Conservation (phyloP, 2,888 invertebrate species). For the Agrochola circellaris region DNA sequence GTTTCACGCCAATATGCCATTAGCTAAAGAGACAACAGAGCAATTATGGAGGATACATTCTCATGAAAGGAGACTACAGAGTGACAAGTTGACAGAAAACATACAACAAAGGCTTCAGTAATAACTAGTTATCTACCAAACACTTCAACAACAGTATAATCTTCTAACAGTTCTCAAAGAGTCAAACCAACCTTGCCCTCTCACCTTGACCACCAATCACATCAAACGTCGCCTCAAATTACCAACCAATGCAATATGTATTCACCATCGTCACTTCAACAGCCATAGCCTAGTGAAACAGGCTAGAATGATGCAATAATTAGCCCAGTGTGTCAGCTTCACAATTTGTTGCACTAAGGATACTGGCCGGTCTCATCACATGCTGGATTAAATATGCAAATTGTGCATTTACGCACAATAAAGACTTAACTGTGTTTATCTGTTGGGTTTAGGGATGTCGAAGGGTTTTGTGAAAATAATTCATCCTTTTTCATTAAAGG, state of each 20-base stretch:
- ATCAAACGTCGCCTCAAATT: conserved; percentile 23
- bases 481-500: too few relatives aligned
- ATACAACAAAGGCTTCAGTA: neutral
- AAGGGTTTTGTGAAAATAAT: too few relatives aligned
- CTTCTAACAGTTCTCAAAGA: conserved; percentile 8
- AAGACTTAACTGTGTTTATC: conserved; percentile 67
- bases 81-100: neutral
- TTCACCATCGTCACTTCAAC: conserved; percentile 20
- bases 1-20: neutral
- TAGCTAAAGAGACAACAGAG: too few relatives aligned
- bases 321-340: conserved; percentile 40
- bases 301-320: conserved; percentile 53
- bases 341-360: conserved; percentile 40
- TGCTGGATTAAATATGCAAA: conserved; percentile 71
- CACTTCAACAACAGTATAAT: conserved; percentile 3
- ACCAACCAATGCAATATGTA: conserved; percentile 14
- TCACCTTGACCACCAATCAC: conserved; percentile 41
- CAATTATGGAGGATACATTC: too few relatives aligned
- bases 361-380: conserved; percentile 53
- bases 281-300: conserved; percentile 27
- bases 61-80: too few relatives aligned
- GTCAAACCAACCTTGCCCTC: conserved; percentile 28
- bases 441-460: conserved; percentile 39
- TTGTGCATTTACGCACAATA: conserved; percentile 74
- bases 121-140: conserved; percentile 3